Base-by-base conservation (phyloP, 2,888 invertebrate genomes). In the Gortyna flavago region DNA sequence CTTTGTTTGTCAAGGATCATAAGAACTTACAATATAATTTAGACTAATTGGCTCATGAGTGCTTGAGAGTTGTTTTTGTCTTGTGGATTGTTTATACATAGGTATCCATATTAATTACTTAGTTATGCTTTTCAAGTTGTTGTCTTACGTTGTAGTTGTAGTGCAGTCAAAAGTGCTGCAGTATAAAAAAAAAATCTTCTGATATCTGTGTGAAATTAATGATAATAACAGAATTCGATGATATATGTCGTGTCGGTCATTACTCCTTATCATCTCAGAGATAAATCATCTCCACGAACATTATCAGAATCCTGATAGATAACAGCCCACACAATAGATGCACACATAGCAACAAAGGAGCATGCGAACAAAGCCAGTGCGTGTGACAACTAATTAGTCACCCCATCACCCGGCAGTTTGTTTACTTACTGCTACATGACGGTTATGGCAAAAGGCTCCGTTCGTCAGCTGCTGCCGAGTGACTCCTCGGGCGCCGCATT, bases 341-440 rank as follows among this genome's bases (percentile, higher is more conserved):
- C 74, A 88, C 88, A 84, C 89, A 87, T 92, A 90, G 89, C 90
- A 92, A 96, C 96, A 96, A 96, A 96, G 94, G 93, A 70, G 16
- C 61, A 61, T 64, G 29, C 72, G 79, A 93, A 96, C 95, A 95
- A 95, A 95, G 96, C 92, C 90, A 90, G 87, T 91, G 90, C 89
- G 89, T 90, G 91, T 90, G 91, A 92, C 93, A 92, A 91, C 89
- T 89, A 94, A 94, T 96, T 96, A 96, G 93, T 96, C 96, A 96
- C 92, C 88, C 89, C 96, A 93, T 96, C 96, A 96, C 92, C 88
- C 89, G 87, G 89, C 85, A 88, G 88, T 90, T 90, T 93, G 91
- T 92, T 94, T 93, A 93, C 91, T 90, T 91, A 91, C 82, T 90
- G 85, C 88, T 88, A 88, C 89, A 90, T 91, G 91, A 91, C 93